A percentile compares a stretch with the other conserved stretches of the same genome.
Conservation (phyloP, 2,888 invertebrate species). For the Camponotus fellah region DNA sequence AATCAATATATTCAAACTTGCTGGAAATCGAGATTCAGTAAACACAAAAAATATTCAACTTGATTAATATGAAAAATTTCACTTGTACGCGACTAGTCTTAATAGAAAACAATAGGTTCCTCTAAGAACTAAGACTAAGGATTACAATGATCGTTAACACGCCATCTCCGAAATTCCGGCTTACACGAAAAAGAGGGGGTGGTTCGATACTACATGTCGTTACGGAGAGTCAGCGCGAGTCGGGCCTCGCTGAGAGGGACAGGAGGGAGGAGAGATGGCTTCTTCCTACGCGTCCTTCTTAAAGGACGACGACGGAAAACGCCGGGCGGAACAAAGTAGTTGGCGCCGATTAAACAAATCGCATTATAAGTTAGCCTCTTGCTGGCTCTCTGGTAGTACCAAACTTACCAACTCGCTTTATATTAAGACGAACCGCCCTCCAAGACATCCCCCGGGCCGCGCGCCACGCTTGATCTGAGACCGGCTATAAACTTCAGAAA, state of each 20-base stretch:
- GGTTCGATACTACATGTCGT: slow-evolving; percentile 65
- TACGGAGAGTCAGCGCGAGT: slow-evolving; percentile 37
- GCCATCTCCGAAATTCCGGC: background rate
- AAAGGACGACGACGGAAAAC: slow-evolving; percentile 71
- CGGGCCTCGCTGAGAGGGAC: background rate
- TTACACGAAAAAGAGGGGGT: slow-evolving; percentile 20
- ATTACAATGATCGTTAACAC: slow-evolving; percentile 2
- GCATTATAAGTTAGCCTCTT: slow-evolving; percentile 85
- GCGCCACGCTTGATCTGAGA: slow-evolving; percentile 79
- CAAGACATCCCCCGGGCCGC: slow-evolving; percentile 60
- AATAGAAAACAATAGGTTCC: background rate
- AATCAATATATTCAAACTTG: background rate
- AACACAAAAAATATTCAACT: background rate
- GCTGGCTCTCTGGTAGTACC: slow-evolving; percentile 77
- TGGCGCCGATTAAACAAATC: slow-evolving; percentile 86
- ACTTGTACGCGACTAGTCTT: background rate
- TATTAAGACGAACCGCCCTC: slow-evolving; percentile 84
- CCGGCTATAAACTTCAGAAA: slow-evolving; percentile 84
- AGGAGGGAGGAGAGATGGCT: slow-evolving; percentile 27
- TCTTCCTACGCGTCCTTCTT: slow-evolving; percentile 65
- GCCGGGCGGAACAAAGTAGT: slow-evolving; percentile 82
- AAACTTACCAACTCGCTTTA: slow-evolving; percentile 84
- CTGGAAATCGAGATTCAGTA: background rate
- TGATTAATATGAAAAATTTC: background rate
- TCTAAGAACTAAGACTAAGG: background rate